Evolutionary conservation across 2,888 invertebrate species (phyloP).

Genomic region (Amitus sp.): DNA sequence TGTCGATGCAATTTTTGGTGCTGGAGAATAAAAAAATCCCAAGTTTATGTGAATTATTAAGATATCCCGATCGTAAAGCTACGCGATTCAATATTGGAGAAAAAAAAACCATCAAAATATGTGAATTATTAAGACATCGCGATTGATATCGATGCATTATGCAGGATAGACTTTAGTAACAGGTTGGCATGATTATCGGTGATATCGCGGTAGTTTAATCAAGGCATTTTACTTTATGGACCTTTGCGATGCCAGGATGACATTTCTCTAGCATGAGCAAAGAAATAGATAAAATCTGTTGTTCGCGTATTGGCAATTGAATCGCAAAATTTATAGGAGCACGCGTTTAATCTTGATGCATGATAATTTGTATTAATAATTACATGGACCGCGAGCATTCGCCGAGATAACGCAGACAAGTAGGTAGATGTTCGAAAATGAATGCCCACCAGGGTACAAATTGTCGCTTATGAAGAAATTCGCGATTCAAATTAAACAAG

Average conservation of each 20-base stretch:
- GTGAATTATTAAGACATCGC: no score
- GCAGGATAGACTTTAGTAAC: no score
- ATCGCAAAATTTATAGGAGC: constrained; percentile 36
- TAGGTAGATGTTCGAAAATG: constrained; percentile 33
- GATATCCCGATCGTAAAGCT: no score
- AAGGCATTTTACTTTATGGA: background rate
- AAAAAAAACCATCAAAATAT: no score
- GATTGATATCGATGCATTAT: no score
- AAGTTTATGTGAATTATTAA: no score
- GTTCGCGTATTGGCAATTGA: constrained; percentile 33
- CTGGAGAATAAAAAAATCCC: no score
- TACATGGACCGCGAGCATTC: constrained; percentile 36
- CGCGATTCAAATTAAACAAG: constrained; percentile 26
- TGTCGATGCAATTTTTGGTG: no score
- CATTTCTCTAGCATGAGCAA: constrained; percentile 25
- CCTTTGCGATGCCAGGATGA: constrained; percentile 23
- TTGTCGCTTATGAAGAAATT: constrained; percentile 44
- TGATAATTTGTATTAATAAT: constrained; percentile 50
- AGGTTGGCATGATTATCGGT: no score
- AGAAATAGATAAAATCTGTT: constrained; percentile 31
- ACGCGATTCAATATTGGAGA: no score
- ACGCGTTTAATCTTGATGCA: constrained; percentile 41
- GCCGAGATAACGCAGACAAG: constrained; percentile 21
- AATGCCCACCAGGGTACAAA: constrained; percentile 42
- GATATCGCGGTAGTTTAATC: background rate